phyloP scores from a whole-genome alignment of 53 echinoderm and acorn worm genomes.

The Apostichopus leukothele region DNA sequence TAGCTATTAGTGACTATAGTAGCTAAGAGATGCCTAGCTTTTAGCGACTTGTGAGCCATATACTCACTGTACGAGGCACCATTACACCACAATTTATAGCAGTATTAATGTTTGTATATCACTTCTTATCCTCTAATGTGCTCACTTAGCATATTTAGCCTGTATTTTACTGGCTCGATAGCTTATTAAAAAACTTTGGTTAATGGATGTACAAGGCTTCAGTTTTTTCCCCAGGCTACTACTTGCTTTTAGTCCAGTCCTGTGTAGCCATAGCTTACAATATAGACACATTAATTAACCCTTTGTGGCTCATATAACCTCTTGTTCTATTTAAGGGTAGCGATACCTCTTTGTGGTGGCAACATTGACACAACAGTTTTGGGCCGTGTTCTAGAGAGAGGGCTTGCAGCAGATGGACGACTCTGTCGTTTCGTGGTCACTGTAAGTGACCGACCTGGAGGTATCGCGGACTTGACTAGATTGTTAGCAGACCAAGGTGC shows the following conservation, averaged over 20 bases:
- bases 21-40: too few species aligned
- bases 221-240: too few species aligned
- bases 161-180: too few species aligned
- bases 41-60: too few species aligned
- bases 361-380: constrained; percentile 97
- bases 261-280: neutral
- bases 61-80: too few species aligned
- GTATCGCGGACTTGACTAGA: constrained; percentile 90
- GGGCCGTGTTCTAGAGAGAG: constrained; percentile 88
- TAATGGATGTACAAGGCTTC: too few species aligned
- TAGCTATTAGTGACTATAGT: too few species aligned
- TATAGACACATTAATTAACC: neutral
- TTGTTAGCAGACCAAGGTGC: constrained; percentile 74
- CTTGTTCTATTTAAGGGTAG: constrained; percentile 63
- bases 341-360: constrained; percentile 93
- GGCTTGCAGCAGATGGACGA: constrained; percentile 90
- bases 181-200: too few species aligned
- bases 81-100: too few species aligned
- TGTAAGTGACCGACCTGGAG: constrained; percentile 95
- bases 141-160: too few species aligned
- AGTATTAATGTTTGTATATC: too few species aligned
- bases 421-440: constrained; percentile 87
- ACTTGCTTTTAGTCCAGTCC: neutral
- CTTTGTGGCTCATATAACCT: neutral
- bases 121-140: too few species aligned